Evolutionary conservation across 1,140 invertebrate species (phyloP).

Genomic region (Chrysoperla carnea): DNA sequence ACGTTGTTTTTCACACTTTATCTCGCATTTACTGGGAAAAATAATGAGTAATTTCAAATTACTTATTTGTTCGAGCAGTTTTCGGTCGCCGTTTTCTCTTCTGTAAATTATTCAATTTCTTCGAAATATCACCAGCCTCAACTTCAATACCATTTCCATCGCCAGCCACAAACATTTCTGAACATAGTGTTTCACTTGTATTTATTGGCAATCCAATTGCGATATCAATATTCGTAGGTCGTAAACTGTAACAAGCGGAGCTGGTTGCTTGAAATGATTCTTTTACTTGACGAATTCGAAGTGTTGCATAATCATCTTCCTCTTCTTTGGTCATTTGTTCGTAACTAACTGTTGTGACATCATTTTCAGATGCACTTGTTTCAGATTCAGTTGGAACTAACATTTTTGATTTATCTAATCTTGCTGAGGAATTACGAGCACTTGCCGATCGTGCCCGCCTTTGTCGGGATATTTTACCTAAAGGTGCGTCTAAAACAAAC

Average conservation of each 20-base stretch:
- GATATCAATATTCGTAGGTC: neutral
- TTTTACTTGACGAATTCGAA: constrained; percentile 15
- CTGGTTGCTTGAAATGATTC: constrained; percentile 8
- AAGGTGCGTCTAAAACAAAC: constrained; percentile 23
- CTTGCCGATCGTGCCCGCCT: constrained; percentile 37
- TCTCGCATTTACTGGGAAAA: too few species aligned
- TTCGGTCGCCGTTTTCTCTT: constrained; percentile 19
- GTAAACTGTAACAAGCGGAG: neutral
- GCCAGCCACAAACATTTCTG: constrained; percentile 12
- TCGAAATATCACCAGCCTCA: constrained; percentile 10
- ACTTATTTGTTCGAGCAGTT: constrained; percentile 26
- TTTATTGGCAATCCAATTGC: neutral
- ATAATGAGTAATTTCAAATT: too few species aligned
- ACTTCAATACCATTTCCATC: constrained; percentile 10
- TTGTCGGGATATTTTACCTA: constrained; percentile 37
- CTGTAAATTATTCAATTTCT: constrained; percentile 1
- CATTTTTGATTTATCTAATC: constrained; percentile 17
- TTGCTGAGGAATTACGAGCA: constrained; percentile 21
- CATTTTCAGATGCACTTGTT: constrained; percentile 1
- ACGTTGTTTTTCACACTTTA: too few species aligned
- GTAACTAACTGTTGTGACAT: neutral
- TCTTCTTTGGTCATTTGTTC: constrained; percentile 3
- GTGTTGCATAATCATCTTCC: constrained; percentile 11
- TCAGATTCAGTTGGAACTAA: constrained; percentile 13
- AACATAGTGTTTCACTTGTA: neutral